Conservation (phyloP, 53 echinoderm and acorn worm species). For the Luidia sarsii region DNA sequence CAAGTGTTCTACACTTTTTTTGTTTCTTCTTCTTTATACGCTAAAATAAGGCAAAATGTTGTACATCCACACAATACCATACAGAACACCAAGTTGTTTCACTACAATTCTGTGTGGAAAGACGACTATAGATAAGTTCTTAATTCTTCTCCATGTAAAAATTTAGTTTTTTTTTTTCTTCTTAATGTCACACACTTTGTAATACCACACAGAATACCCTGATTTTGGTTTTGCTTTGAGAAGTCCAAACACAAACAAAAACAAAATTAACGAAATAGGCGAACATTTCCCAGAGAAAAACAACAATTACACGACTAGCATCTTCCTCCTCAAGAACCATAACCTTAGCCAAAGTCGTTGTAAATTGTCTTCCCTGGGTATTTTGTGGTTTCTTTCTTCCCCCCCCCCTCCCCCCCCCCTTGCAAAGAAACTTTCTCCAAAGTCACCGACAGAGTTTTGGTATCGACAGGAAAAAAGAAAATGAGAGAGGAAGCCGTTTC, state of each 20-base stretch:
- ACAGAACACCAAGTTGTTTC: slow-evolving; percentile 8
- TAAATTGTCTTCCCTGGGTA: no score
- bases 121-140: slow-evolving; percentile 23
- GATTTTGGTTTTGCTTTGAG: slow-evolving; percentile 10
- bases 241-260: not conserved
- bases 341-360: no score
- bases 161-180: slow-evolving; percentile 38
- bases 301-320: slow-evolving; percentile 8
- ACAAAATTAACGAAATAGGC: not conserved
- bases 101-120: slow-evolving; percentile 36
- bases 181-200: slow-evolving; percentile 52
- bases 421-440: no score
- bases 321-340: slow-evolving; percentile 29
- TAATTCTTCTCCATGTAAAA: slow-evolving; percentile 25
- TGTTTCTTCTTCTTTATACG: not conserved
- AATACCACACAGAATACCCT: slow-evolving; percentile 54
- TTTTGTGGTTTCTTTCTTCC: no score
- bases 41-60: slow-evolving; percentile 45
- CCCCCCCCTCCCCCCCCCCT: no score
- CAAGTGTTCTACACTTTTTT: not conserved
- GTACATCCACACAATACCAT: slow-evolving; percentile 19
- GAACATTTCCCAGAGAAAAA: not conserved
- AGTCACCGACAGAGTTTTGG: no score
- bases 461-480: no score
- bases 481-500: no score